Conservation (phyloP, 2,888 invertebrate genomes). For the Perithous albicinctus region DNA sequence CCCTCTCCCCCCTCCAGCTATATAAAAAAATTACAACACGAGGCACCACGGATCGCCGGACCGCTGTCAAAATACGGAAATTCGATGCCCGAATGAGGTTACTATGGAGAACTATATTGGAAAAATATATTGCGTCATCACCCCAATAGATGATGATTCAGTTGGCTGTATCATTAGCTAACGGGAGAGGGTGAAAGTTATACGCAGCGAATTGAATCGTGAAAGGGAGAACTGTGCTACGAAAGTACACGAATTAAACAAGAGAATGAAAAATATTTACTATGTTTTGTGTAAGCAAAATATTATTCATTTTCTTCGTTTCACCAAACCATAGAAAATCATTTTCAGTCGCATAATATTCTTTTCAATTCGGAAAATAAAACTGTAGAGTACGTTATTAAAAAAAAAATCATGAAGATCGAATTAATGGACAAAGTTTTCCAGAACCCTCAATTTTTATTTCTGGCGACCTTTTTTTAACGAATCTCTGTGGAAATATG, state of each 20-base stretch:
- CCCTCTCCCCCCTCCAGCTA: slow-evolving; percentile 21
- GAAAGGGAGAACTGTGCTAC: slow-evolving; percentile 43
- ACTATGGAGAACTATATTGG: slow-evolving; percentile 48
- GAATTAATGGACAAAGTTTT: too few relatives aligned
- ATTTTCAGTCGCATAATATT: too few relatives aligned
- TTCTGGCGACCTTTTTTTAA: too few relatives aligned
- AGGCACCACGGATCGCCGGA: slow-evolving; percentile 78
- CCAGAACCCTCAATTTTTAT: too few relatives aligned
- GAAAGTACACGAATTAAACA: not conserved
- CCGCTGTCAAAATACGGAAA: slow-evolving; percentile 84
- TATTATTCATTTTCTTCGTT: too few relatives aligned
- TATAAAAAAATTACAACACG: slow-evolving; percentile 12
- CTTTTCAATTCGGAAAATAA: too few relatives aligned
- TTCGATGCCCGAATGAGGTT: slow-evolving; percentile 75
- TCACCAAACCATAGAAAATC: too few relatives aligned
- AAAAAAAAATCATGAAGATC: too few relatives aligned
- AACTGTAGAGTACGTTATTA: too few relatives aligned
- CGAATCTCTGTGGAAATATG: too few relatives aligned
- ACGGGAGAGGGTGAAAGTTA: slow-evolving; percentile 25
- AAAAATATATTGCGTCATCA: slow-evolving; percentile 57
- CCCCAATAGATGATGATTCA: slow-evolving; percentile 55
- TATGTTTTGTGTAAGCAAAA: not conserved
- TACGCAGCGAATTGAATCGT: slow-evolving; percentile 50
- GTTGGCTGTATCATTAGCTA: slow-evolving; percentile 63
- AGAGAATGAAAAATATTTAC: not conserved